Conservation (phyloP, 2,797 vertebrate genomes). For the Neoniphon sammara region DNA sequence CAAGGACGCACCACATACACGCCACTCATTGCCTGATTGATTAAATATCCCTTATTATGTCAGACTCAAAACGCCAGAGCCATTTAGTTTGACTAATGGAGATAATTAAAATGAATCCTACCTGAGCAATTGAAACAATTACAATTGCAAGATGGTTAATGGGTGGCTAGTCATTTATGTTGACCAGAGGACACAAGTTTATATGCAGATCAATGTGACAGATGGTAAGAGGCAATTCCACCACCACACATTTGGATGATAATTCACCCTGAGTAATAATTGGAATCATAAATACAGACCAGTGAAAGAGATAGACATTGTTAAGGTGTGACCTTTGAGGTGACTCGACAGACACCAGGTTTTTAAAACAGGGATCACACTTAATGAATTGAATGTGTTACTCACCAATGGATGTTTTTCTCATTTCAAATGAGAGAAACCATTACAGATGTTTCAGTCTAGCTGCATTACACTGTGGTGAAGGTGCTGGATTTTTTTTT, state of each 20-base stretch:
- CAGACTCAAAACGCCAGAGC: conserved; percentile 47
- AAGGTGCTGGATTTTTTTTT: background rate
- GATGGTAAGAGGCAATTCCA: conserved; percentile 40
- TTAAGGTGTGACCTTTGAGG: conserved; percentile 37
- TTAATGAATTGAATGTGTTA: conserved; percentile 10
- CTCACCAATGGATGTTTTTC: background rate
- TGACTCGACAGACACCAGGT: conserved; percentile 6
- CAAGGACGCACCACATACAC: too few relatives aligned
- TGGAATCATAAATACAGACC: conserved; percentile 29
- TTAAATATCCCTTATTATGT: conserved; percentile 55
- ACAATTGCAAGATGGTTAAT: conserved; percentile 44
- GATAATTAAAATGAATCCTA: conserved; percentile 60
- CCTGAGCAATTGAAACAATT: conserved; percentile 56
- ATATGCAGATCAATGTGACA: conserved; percentile 45
- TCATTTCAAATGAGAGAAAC: too few relatives aligned
- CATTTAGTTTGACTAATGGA: conserved; percentile 48
- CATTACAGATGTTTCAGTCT: too few relatives aligned
- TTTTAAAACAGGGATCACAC: conserved; percentile 13
- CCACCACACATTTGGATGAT: conserved; percentile 34
- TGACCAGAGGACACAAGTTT: conserved; percentile 24
- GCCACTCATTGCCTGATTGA: conserved; percentile 33
- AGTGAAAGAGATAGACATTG: conserved; percentile 30
- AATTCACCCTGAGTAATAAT: conserved; percentile 32
- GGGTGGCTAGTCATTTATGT: conserved; percentile 35
- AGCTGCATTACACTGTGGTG: background rate